Percentiles rank a stretch among this genome's conserved stretches.
phyloP scores from a whole-genome alignment of 2,113 vertebrate genomes.

The Gulo gulo region DNA sequence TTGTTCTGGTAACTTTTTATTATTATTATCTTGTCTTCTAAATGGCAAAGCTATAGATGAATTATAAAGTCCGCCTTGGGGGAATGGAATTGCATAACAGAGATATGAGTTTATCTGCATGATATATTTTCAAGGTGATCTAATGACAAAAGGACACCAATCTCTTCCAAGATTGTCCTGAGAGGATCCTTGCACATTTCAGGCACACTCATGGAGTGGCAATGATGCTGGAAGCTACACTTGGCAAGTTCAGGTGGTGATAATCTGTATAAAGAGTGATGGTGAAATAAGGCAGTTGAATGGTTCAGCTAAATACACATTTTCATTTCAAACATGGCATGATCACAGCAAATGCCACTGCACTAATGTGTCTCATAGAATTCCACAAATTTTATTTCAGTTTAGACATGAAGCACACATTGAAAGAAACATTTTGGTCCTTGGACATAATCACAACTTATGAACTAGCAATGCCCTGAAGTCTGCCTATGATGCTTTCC shows the following conservation, averaged over 20 bases:
- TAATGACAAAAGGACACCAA: not conserved
- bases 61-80: not conserved
- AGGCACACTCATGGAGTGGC: not conserved
- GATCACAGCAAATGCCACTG: not conserved
- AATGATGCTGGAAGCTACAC: not conserved
- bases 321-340: not conserved
- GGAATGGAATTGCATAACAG: not conserved
- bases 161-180: not conserved
- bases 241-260: not conserved
- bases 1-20: conserved; percentile 15
- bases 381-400: conserved; percentile 9
- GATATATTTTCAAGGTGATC: not conserved
- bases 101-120: not conserved
- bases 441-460: not conserved
- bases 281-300: not conserved
- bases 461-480: not conserved
- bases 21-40: not conserved
- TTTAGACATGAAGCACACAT: conserved; percentile 9
- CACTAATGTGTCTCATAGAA: not conserved
- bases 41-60: not conserved
- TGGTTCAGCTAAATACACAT: conserved; percentile 1
- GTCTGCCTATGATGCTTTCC: not conserved
- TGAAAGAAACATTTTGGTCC: not conserved
- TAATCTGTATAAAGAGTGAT: not conserved
- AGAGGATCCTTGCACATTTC: not conserved